Percentiles rank a stretch among this genome's conserved stretches.
phyloP scores from a whole-genome alignment of 2,888 invertebrate genomes.

The Dascillus cervinus region DNA sequence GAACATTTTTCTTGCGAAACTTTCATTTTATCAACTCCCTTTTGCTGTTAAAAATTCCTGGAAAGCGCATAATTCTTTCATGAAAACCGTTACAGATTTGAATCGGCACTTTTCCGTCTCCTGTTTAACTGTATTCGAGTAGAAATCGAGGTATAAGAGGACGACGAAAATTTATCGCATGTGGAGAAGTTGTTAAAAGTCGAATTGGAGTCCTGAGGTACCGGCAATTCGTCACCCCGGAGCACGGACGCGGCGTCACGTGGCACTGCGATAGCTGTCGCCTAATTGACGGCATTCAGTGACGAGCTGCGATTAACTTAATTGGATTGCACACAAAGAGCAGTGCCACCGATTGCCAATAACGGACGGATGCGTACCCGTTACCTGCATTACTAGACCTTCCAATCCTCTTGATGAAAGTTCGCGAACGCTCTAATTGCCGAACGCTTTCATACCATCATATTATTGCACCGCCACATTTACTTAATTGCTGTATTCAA shows the following conservation, averaged over 20 bases:
- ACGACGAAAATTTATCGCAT: too few species aligned
- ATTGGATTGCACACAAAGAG: slow-evolving; percentile 39
- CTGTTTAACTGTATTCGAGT: too few species aligned
- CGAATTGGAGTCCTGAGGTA: too few species aligned
- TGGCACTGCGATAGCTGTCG: slow-evolving; percentile 26
- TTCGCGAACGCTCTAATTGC: slow-evolving; percentile 20
- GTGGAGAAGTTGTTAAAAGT: not conserved
- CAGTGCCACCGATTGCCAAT: slow-evolving; percentile 34
- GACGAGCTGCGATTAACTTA: slow-evolving; percentile 39
- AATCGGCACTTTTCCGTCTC: too few species aligned
- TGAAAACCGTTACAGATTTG: too few species aligned
- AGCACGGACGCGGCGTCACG: slow-evolving; percentile 21
- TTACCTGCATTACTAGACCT: slow-evolving; percentile 15
- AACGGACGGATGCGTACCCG: slow-evolving; percentile 30
- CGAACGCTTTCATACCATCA: slow-evolving; percentile 12
- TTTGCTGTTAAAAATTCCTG: too few species aligned
- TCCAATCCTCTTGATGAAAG: slow-evolving; percentile 18
- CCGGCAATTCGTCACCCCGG: slow-evolving; percentile 9
- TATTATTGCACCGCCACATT: slow-evolving; percentile 18
- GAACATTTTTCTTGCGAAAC: too few species aligned
- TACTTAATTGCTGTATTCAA: slow-evolving; percentile 19
- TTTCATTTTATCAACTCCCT: too few species aligned
- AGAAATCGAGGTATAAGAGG: too few species aligned
- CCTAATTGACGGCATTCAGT: slow-evolving; percentile 40
- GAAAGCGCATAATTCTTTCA: too few species aligned